These are phyloP conservation scores for Ophion obscuratus DNA, from an alignment of 2,888 invertebrate genomes.

Conservation along the genomic window DNA sequence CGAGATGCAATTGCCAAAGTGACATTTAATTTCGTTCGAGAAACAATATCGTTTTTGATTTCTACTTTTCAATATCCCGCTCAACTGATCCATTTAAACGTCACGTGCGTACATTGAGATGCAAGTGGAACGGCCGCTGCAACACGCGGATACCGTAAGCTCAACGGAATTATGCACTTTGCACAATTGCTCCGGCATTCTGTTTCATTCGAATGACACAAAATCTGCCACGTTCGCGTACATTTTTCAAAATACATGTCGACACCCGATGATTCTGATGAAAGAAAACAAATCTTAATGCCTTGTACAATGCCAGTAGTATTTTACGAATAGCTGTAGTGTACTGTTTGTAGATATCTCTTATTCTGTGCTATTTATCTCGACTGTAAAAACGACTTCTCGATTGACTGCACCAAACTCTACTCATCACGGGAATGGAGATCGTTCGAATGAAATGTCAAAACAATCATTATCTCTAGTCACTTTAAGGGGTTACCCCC, in stretches of 20 bases:
- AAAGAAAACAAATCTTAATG: conserved; percentile 17
- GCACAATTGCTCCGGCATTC: conserved; percentile 19
- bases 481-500: no score
- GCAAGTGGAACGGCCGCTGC: conserved; percentile 56
- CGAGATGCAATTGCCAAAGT: background rate
- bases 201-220: background rate
- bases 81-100: conserved; percentile 22
- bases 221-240: background rate
- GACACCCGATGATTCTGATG: background rate
- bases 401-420: conserved; percentile 74
- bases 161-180: conserved; percentile 31
- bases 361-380: conserved; percentile 81
- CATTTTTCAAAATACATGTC: conserved; percentile 1
- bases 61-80: background rate
- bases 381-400: conserved; percentile 70
- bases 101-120: conserved; percentile 33
- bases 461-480: background rate
- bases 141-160: conserved; percentile 58
- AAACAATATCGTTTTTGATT: conserved; percentile 8
- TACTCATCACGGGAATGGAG: conserved; percentile 62
- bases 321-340: conserved; percentile 40
- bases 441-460: conserved; percentile 28
- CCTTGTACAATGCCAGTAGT: conserved; percentile 72
- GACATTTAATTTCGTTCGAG: background rate
- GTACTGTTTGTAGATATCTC: conserved; percentile 69